Base-by-base conservation (phyloP, 53 echinoderm and acorn worm species). In the Temnopleurus reevesii region DNA sequence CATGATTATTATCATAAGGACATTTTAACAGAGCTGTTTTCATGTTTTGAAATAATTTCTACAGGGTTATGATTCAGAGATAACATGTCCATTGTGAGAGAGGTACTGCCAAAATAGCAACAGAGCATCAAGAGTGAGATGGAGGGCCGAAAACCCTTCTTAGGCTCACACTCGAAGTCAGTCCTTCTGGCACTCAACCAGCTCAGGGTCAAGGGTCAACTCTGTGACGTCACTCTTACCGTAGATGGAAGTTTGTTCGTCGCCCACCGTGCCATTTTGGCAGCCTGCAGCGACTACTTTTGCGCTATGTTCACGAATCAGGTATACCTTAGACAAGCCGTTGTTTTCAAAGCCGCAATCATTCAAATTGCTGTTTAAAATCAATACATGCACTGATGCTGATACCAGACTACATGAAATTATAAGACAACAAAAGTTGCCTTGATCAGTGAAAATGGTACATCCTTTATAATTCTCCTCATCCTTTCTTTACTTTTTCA, bases 301-400 rank as follows among this genome's bases (percentile, higher is more conserved):
- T 95, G 93, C 91, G 95, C 95, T 86, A 95, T 95, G 95, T 95
- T 95, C 86, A 95, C 95, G 46, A 91, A 89, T 46, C 92, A 95
- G 90, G 95, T 91, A 84, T 89, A 29, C 24, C 53, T 77, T 0
- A 29, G 26, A 59, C 21, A 8, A 59, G 9, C 15, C 15, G 49
- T 49, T 49, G 49, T 1, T 49, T n/a, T n/a, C n/a, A n/a, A n/a
- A n/a, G n/a, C n/a, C n/a, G n/a, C n/a, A n/a, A n/a, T n/a, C n/a
- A n/a, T n/a, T n/a, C n/a, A n/a, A n/a, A n/a, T n/a, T n/a, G n/a
- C n/a, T n/a, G n/a, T n/a, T n/a, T n/a, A n/a, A n/a, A n/a, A n/a
- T n/a, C n/a, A n/a, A n/a, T n/a, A n/a, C n/a, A n/a, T n/a, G n/a
- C n/a, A n/a, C n/a, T n/a, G n/a, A n/a, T n/a, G n/a, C n/a, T n/a